Base-by-base conservation (phyloP, 2,797 vertebrate species). In the Acanthurus tractus region DNA sequence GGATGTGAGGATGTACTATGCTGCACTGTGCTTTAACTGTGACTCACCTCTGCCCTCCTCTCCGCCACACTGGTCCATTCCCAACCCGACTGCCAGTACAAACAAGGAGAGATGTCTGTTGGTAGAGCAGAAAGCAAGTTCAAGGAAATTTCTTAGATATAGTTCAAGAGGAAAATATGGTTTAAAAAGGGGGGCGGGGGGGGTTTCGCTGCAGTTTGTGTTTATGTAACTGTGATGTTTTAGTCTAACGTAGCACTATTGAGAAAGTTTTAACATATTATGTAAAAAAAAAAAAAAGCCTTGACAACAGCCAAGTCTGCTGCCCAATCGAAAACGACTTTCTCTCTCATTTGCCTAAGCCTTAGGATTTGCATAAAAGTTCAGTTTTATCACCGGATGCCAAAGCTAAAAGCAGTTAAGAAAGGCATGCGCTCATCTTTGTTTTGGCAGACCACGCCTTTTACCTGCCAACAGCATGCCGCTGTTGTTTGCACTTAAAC, bases 341-440 rank as follows among this genome's bases (percentile, higher is more conserved):
- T 63, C 17, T 77, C 29, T 17, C 23, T 63, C 25, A 55, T 29
- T 63, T 77, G 48, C 20, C 49, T 52, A 48, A 71, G 50, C 49
- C 5, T 36, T 34, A 12, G 23, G 54, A 62, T 59, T 68, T 55
- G 38, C 67, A 57, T 70, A 34, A 0, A 49, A 59, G 69, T 58
- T 78, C 48, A 25, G 25, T 63, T 10, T 58, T 73, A 22, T 70
- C 50, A 52, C 56, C 9, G 25, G 54, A 63, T 75, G 70, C 53
- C 67, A 74, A 36, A 46, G 58, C 59, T 77, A 63, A 56, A 81
- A 81, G 79, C 67, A 61, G 66, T 79, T 70, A 65, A 59, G 59
- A 61, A 79, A 78, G 61, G 61, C 54, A 29, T 78, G 63, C 7
- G 17, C 62, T 71, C 71, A 44, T 74, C 74, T 81, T 67, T 20